Percentiles rank a stretch among this genome's conserved stretches.
These are phyloP conservation scores for Bradynema listronoti DNA, from an alignment of 1,140 invertebrate genomes.

Conservation along the genomic window DNA sequence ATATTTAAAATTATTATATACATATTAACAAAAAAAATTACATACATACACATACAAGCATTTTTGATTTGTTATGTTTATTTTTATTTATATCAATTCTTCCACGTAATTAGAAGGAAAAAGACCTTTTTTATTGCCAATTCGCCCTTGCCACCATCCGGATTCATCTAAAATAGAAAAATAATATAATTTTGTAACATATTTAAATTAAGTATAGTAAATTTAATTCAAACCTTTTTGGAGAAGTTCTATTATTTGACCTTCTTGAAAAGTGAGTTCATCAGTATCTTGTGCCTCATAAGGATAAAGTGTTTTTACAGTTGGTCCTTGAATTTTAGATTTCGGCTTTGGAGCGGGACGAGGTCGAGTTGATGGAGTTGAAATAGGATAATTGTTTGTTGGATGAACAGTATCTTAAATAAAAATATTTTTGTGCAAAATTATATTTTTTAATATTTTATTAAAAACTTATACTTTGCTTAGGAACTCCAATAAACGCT, in stretches of 20 bases:
- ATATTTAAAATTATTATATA: too few species aligned
- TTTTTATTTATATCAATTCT: constrained; percentile 52
- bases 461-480: too few species aligned
- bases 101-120: constrained; percentile 69
- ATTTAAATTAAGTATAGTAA: constrained; percentile 17
- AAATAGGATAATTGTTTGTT: constrained; percentile 31
- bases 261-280: constrained; percentile 66
- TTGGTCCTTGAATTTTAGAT: constrained; percentile 62
- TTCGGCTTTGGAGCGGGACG: constrained; percentile 59
- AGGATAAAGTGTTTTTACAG: constrained; percentile 65
- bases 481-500: too few species aligned
- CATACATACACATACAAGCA: too few species aligned
- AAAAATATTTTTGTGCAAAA: constrained; percentile 2
- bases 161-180: constrained; percentile 64
- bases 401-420: constrained; percentile 17
- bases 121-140: constrained; percentile 64
- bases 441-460: background rate
- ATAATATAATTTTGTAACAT: too few species aligned
- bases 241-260: constrained; percentile 66
- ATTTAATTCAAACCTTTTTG: constrained; percentile 62
- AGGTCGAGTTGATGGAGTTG: constrained; percentile 17
- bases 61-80: too few species aligned
- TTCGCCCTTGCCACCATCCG: constrained; percentile 68
- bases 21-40: too few species aligned
- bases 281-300: constrained; percentile 69